Evolutionary conservation across 2,113 vertebrate genomes (phyloP).

Genomic region (Halichoeres trimaculatus): DNA sequence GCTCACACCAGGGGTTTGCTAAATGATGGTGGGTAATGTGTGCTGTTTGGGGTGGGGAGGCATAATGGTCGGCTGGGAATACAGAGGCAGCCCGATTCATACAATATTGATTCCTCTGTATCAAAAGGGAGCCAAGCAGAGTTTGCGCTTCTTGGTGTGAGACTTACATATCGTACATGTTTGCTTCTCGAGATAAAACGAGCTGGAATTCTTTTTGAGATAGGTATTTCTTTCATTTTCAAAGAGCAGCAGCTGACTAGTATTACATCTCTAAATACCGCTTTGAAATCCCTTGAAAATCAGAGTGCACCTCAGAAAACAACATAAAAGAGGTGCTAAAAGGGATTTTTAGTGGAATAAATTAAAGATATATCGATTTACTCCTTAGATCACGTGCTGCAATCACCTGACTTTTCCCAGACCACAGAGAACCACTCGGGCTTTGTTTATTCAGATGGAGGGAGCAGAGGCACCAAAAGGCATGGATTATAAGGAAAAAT

Average conservation of each 20-base stretch:
- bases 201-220: slow-evolving; percentile 74
- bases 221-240: slow-evolving; percentile 82
- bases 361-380: slow-evolving; percentile 81
- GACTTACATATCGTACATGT: slow-evolving; percentile 78
- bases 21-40: slow-evolving; percentile 72
- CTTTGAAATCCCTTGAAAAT: slow-evolving; percentile 82
- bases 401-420: slow-evolving; percentile 83
- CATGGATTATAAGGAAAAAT: slow-evolving; percentile 86
- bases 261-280: slow-evolving; percentile 80
- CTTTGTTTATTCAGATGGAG: slow-evolving; percentile 91
- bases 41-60: slow-evolving; percentile 75
- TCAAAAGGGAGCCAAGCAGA: slow-evolving; percentile 69
- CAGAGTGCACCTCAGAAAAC: slow-evolving; percentile 78
- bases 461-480: slow-evolving; percentile 83
- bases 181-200: slow-evolving; percentile 78
- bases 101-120: slow-evolving; percentile 76
- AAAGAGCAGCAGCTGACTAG: slow-evolving; percentile 82
- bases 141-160: slow-evolving; percentile 68
- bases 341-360: slow-evolving; percentile 79
- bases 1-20: slow-evolving; percentile 68
- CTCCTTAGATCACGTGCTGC: slow-evolving; percentile 65
- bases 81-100: slow-evolving; percentile 70
- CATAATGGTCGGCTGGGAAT: slow-evolving; percentile 72
- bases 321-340: slow-evolving; percentile 83
- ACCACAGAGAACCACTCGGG: slow-evolving; percentile 77